Evolutionary conservation across 2,797 vertebrate species (phyloP), one percentile per base, ranked within the genome.

Genomic region (Psittacula derbiana): DNA sequence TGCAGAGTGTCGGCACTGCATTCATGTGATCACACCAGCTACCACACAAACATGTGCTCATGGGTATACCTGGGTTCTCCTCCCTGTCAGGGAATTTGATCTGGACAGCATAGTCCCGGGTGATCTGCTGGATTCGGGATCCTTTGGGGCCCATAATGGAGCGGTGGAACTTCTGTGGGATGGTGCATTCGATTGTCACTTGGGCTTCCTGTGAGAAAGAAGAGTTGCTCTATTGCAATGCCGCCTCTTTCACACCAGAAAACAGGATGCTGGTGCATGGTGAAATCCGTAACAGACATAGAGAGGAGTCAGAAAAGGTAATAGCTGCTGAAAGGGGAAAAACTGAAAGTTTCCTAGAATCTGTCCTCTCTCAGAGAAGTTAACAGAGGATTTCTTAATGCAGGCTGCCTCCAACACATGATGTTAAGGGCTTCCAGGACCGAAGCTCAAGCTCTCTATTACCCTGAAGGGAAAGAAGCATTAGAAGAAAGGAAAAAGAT

Each of bases 61-160:
- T 2, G 49, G 50, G 15, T 5, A 23, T 88, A 97, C 98, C 98
- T 98, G 98, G 97, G 67, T 97, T 98, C 74, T 99, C 99, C 95
- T 99, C 99, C n/a, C 99, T 98, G 90, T 99, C 99, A 47, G 99
- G 99, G 96, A 99, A 99, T 95, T 99, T 99, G 69, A 99, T 99
- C 95, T 99, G 99, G 69, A 99, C 99, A 13, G 96, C 98, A 66
- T 99, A 98, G 96, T 99, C 99, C 80, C 99, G 98, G 57, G 99
- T 99, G 94, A 99, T 99, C 98, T 99, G 99, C 98, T 99, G 99
- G 95, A 99, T 99, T 17, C 98, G 97, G 80, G 99, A 99, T 73
- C 99, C 99, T 96, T 99, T 99, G 23, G 99, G 99, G 80, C 99
- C 99, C 99, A 99, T 99, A 94, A 99, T 99, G 28, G 99, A 99